These are phyloP conservation scores for Octopus sinensis DNA, from an alignment of 1,140 invertebrate species.

Conservation along the genomic window DNA sequence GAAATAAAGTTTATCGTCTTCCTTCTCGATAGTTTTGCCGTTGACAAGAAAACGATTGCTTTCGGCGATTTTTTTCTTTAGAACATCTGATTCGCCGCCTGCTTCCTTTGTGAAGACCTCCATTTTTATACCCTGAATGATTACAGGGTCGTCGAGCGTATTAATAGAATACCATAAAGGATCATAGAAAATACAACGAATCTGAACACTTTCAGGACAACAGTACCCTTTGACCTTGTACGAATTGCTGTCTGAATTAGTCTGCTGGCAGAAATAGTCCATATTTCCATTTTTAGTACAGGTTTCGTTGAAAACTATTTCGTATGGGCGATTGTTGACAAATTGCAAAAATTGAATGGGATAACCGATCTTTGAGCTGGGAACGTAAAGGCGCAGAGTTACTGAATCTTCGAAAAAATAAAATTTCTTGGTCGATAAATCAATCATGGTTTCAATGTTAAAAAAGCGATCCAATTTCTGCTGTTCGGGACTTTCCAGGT, in stretches of 20 bases:
- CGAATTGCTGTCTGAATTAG: neutral
- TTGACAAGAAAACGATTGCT: no score
- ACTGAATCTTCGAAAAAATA: neutral
- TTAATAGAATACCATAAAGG: neutral
- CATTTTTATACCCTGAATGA: neutral
- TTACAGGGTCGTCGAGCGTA: neutral
- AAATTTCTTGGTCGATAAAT: neutral
- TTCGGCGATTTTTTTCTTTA: no score
- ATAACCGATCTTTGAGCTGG: neutral
- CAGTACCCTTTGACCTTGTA: neutral
- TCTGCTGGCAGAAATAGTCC: neutral
- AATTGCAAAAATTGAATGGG: neutral
- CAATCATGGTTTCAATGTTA: neutral
- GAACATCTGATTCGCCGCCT: no score
- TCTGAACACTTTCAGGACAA: neutral
- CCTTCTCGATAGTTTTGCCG: no score
- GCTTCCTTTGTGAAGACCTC: no score
- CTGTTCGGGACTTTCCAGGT: neutral
- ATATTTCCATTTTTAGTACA: neutral
- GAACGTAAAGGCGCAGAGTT: neutral
- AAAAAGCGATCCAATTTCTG: neutral
- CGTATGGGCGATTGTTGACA: neutral
- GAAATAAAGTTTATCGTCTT: no score
- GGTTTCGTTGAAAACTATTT: neutral
- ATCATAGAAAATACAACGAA: neutral